Evolutionary conservation across 2,888 invertebrate genomes (phyloP).

Genomic region (Mythimna pallens): DNA sequence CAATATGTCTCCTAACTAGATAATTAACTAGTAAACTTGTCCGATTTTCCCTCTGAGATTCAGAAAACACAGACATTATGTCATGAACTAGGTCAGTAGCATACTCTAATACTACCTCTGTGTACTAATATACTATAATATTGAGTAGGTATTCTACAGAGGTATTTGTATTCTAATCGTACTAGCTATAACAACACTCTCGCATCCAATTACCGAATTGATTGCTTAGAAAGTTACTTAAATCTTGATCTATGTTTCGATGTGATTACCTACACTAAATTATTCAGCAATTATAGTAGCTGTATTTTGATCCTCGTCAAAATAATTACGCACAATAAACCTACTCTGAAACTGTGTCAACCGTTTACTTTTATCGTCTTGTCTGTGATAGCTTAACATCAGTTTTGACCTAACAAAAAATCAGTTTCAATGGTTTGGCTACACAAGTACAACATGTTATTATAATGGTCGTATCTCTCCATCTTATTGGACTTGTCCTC

Average conservation of each 20-base stretch:
- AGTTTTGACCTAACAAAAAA: constrained; percentile 31
- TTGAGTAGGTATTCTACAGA: neutral
- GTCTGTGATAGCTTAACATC: constrained; percentile 11
- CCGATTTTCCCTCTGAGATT: neutral
- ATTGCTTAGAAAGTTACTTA: constrained; percentile 41
- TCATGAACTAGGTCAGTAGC: constrained; percentile 13
- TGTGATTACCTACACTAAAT: constrained; percentile 17
- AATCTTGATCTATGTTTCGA: constrained; percentile 5
- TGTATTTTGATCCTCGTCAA: constrained; percentile 36
- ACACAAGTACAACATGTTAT: constrained; percentile 20
- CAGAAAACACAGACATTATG: constrained; percentile 21
- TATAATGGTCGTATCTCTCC: constrained; percentile 31
- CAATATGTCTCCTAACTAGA: neutral
- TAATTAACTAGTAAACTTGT: constrained; percentile 4
- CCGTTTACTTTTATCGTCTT: constrained; percentile 35
- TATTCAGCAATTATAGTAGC: constrained; percentile 16
- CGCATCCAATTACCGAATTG: constrained; percentile 16
- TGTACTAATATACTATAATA: constrained; percentile 14
- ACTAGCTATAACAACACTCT: neutral
- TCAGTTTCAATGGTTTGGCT: constrained; percentile 20
- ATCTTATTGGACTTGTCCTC: constrained; percentile 50
- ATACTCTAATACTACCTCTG: neutral
- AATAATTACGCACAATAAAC: constrained; percentile 39
- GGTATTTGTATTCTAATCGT: constrained; percentile 5
- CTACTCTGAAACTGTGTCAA: constrained; percentile 48